Percentiles rank a stretch among this genome's conserved stretches.
Evolutionary conservation across 2,888 invertebrate species (phyloP).

Genomic region (Mythimna albipuncta): DNA sequence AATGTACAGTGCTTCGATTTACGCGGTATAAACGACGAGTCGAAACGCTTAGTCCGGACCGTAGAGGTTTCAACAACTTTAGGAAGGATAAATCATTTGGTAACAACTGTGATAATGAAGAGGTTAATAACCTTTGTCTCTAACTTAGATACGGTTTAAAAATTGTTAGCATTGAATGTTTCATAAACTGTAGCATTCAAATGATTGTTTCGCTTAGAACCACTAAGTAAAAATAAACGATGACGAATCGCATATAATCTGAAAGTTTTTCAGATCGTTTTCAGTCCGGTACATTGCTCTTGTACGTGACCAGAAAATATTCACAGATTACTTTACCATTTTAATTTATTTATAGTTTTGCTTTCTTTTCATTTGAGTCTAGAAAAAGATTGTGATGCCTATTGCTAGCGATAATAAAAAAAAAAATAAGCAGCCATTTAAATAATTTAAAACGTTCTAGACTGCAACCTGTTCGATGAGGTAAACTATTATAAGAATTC

Average conservation of each 20-base stretch:
- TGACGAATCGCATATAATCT: conserved; percentile 14
- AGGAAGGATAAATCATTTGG: too few relatives aligned
- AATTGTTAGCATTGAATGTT: background rate
- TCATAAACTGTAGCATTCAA: background rate
- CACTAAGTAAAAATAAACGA: conserved; percentile 4
- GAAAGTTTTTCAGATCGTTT: conserved; percentile 9
- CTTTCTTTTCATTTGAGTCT: conserved; percentile 12
- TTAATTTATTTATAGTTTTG: conserved; percentile 23
- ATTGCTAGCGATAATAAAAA: too few relatives aligned
- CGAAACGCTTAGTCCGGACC: too few relatives aligned
- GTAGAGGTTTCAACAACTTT: too few relatives aligned
- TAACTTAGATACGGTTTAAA: background rate
- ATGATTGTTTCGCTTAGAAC: background rate
- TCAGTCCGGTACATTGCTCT: conserved; percentile 7
- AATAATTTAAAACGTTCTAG: too few relatives aligned
- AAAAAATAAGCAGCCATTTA: too few relatives aligned
- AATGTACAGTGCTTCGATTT: too few relatives aligned
- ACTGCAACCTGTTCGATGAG: too few relatives aligned
- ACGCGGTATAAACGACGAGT: too few relatives aligned
- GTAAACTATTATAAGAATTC: too few relatives aligned
- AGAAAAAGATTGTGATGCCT: background rate
- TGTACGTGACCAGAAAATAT: conserved; percentile 33
- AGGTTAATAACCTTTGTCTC: background rate
- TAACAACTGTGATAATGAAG: background rate
- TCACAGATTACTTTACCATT: conserved; percentile 8